phyloP scores from a whole-genome alignment of 1,140 invertebrate genomes.

The Cardiocondyla obscurior region DNA sequence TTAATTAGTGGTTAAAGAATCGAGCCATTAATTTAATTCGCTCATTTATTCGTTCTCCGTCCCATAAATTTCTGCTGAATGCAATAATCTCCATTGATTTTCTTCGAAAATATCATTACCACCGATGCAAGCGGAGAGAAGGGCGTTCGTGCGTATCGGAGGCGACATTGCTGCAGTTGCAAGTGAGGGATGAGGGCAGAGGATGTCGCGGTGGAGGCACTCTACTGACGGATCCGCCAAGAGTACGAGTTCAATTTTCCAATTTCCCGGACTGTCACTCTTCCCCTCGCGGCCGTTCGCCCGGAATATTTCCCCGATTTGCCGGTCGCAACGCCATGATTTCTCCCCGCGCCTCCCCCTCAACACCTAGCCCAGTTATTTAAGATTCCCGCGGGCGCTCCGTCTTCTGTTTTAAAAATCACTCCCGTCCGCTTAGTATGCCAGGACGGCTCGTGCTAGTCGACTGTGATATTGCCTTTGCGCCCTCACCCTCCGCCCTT shows the following conservation, averaged over 20 bases:
- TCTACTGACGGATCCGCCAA: constrained; percentile 58
- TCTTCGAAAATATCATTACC: constrained; percentile 8
- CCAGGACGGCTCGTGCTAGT: constrained; percentile 68
- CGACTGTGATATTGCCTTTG: constrained; percentile 77
- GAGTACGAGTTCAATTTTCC: constrained; percentile 77
- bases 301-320: constrained; percentile 72
- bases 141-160: constrained; percentile 22
- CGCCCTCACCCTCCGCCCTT: background rate
- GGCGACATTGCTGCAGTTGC: background rate
- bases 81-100: background rate
- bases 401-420: constrained; percentile 76
- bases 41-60: too few relatives aligned
- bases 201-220: constrained; percentile 20
- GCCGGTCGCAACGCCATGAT: constrained; percentile 16
- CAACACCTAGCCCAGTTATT: constrained; percentile 63
- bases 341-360: background rate
- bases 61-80: constrained; percentile 3
- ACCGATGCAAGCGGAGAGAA: constrained; percentile 23
- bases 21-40: background rate
- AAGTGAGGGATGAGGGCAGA: background rate
- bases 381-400: constrained; percentile 71
- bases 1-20: background rate
- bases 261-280: constrained; percentile 76
- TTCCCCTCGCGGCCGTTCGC: constrained; percentile 54
- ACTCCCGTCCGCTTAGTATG: constrained; percentile 74